Conservation (phyloP, 1,140 invertebrate species). For the Macrostomum lignano region DNA sequence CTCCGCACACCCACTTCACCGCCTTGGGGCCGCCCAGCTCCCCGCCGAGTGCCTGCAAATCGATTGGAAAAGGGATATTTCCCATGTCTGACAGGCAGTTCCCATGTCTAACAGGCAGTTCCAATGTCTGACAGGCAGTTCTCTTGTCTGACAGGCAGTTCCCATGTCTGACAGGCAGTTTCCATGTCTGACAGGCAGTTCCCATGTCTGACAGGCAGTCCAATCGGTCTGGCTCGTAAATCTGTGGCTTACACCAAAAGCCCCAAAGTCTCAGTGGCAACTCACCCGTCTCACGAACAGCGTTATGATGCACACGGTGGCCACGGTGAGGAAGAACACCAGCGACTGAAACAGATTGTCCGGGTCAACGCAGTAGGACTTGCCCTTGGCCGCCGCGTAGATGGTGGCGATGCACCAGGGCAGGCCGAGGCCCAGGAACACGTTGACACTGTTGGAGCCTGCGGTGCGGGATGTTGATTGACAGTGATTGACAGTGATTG, state of each 20-base stretch:
- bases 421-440: slow-evolving; percentile 37
- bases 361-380: slow-evolving; percentile 26
- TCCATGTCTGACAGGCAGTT: too few species aligned
- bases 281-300: slow-evolving; percentile 30
- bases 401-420: slow-evolving; percentile 36
- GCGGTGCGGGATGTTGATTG: slow-evolving; percentile 8
- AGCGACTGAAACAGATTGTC: slow-evolving; percentile 34
- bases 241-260: too few species aligned
- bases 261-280: too few species aligned
- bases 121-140: too few species aligned
- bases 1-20: slow-evolving; percentile 15
- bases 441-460: slow-evolving; percentile 33
- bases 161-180: too few species aligned
- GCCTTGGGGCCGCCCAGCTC: slow-evolving; percentile 15
- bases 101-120: too few species aligned
- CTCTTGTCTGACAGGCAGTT: too few species aligned
- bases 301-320: slow-evolving; percentile 30
- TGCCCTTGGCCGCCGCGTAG: slow-evolving; percentile 29
- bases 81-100: too few species aligned
- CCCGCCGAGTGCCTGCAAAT: slow-evolving; percentile 15
- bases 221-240: too few species aligned
- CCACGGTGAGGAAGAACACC: slow-evolving; percentile 30
- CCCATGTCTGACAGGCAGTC: too few species aligned
- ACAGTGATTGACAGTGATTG: too few species aligned
- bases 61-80: slow-evolving; percentile 5